These are phyloP conservation scores for Nematolebias whitei DNA, from an alignment of 2,113 vertebrate species.

Conservation along the genomic window DNA sequence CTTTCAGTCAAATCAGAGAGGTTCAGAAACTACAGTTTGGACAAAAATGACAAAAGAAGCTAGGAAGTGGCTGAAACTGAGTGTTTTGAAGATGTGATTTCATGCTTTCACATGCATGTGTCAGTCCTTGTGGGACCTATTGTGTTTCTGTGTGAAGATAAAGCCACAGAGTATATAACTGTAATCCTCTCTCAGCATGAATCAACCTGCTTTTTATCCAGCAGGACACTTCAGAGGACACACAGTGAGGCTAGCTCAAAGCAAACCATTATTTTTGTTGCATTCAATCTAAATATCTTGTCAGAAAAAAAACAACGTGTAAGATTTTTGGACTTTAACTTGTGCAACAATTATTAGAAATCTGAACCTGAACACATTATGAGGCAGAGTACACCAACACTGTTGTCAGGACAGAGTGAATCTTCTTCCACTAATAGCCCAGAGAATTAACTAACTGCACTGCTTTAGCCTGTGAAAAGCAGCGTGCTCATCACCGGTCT, in stretches of 20 bases:
- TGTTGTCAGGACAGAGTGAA: constrained; percentile 14
- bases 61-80: constrained; percentile 11
- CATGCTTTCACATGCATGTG: neutral
- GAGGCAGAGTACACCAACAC: constrained; percentile 4
- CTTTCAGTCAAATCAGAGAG: neutral
- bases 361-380: neutral
- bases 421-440: constrained; percentile 35
- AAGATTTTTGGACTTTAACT: neutral
- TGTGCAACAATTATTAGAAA: neutral
- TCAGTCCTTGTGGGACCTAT: neutral
- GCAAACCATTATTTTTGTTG: neutral
- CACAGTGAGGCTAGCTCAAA: constrained; percentile 27
- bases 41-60: constrained; percentile 4
- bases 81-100: constrained; percentile 3
- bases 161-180: constrained; percentile 43
- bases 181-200: constrained; percentile 55
- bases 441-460: constrained; percentile 56
- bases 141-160: constrained; percentile 9
- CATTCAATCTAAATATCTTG: constrained; percentile 8
- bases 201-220: constrained; percentile 32
- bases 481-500: constrained; percentile 64
- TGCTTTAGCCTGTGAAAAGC: constrained; percentile 37
- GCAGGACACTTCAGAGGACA: constrained; percentile 39
- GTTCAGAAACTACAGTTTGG: constrained; percentile 12
- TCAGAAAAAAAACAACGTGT: neutral